Conservation (phyloP, 1,140 invertebrate species). For the Drosophila pectinifera region DNA sequence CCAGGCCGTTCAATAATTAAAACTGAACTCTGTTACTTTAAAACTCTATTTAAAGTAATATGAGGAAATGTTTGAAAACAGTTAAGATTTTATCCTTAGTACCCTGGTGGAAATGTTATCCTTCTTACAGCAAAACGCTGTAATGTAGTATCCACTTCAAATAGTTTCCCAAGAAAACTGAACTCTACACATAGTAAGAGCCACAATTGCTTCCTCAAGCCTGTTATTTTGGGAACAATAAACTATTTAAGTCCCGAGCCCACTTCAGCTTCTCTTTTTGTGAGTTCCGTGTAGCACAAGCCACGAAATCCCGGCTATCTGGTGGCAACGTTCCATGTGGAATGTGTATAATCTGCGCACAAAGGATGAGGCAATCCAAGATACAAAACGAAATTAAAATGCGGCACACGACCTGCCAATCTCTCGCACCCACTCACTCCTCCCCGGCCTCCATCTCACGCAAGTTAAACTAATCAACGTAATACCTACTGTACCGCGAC, state of each 20-base stretch:
- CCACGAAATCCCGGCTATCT: conserved; percentile 49
- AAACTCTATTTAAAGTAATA: not conserved
- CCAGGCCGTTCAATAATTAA: too few species aligned
- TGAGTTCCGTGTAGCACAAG: conserved; percentile 34
- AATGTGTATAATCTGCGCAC: conserved; percentile 69
- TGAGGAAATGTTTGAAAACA: not conserved
- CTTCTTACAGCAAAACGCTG: not conserved
- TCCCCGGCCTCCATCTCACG: conserved; percentile 30
- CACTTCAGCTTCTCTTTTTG: conserved; percentile 35
- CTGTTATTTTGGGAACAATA: conserved; percentile 37
- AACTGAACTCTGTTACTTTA: not conserved
- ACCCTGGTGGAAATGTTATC: not conserved
- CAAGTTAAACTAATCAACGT: conserved; percentile 81
- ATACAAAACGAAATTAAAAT: conserved; percentile 81
- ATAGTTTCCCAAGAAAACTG: not conserved
- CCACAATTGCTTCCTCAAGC: conserved; percentile 2
- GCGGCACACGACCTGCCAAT: conserved; percentile 81
- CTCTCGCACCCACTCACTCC: conserved; percentile 57
- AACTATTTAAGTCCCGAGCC: conserved; percentile 37
- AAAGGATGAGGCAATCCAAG: conserved; percentile 64
- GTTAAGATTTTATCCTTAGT: too few species aligned
- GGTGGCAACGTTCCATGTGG: conserved; percentile 42
- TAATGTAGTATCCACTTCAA: not conserved
- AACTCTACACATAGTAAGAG: not conserved
- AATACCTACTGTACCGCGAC: conserved; percentile 58